phyloP scores from a whole-genome alignment of 2,888 invertebrate genomes.

The Meteorus cinctellus region DNA sequence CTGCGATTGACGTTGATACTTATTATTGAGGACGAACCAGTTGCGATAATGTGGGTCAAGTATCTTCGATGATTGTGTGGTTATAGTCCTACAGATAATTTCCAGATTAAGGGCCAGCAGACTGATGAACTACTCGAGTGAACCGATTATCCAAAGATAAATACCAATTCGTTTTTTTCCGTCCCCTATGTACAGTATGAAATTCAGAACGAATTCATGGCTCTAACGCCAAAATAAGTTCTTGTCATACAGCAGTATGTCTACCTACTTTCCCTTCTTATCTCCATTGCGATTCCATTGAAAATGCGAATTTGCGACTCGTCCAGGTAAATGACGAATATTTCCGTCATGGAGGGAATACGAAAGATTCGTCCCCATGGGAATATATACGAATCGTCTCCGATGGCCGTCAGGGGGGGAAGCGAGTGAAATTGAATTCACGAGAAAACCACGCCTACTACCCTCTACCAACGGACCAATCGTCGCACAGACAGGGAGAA shows the following conservation, averaged over 20 bases:
- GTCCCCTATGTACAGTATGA: conserved; percentile 23
- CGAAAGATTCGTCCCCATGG: conserved; percentile 21
- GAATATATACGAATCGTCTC: conserved; percentile 27
- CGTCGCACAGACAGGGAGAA: conserved; percentile 46
- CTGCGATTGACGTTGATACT: no score
- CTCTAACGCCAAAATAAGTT: neutral
- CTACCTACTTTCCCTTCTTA: neutral
- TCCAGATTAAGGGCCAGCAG: conserved; percentile 15
- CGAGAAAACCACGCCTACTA: conserved; percentile 50
- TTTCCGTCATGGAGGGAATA: neutral
- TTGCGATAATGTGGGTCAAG: no score
- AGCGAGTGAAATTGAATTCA: conserved; percentile 9
- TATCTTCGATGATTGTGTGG: no score
- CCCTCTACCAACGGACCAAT: conserved; percentile 50
- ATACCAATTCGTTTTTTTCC: conserved; percentile 57
- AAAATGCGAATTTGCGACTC: conserved; percentile 31
- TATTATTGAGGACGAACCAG: no score
- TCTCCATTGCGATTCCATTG: neutral
- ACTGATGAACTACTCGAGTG: conserved; percentile 57
- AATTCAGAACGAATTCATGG: neutral
- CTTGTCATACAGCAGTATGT: neutral
- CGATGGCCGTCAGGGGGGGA: conserved; percentile 36
- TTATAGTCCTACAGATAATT: neutral
- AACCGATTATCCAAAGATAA: conserved; percentile 66
- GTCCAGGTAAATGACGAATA: conserved; percentile 47